Conservation (phyloP, 2,797 vertebrate genomes). For the Sternotherus odoratus region DNA sequence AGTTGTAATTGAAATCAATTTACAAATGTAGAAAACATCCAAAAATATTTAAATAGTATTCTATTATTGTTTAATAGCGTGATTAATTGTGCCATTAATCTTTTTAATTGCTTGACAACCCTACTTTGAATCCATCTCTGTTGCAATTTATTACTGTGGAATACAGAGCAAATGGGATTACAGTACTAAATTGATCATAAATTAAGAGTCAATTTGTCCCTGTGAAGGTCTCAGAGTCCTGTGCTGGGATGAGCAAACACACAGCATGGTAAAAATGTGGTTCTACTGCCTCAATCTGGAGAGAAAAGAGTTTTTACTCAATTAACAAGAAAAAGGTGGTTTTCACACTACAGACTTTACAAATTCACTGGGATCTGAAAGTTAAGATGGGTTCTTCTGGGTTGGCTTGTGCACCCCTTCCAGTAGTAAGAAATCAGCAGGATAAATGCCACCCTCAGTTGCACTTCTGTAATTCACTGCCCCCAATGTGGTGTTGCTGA, state of each 20-base stretch:
- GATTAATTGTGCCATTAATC: too few species aligned
- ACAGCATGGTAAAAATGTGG: background rate
- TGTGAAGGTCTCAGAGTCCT: background rate
- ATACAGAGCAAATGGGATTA: background rate
- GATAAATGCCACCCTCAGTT: too few species aligned
- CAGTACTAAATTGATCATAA: background rate
- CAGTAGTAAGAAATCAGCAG: background rate
- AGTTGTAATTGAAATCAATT: too few species aligned
- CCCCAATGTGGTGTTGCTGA: too few species aligned
- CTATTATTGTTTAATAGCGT: too few species aligned
- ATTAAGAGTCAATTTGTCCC: background rate
- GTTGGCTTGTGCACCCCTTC: background rate
- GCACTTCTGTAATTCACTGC: too few species aligned
- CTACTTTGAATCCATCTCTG: background rate
- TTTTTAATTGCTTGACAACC: too few species aligned
- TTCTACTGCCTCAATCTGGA: background rate
- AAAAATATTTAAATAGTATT: too few species aligned
- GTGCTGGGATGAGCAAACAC: fast-evolving
- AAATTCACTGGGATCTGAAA: background rate
- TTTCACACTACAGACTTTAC: background rate
- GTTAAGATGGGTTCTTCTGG: background rate
- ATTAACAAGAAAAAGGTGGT: background rate
- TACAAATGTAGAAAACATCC: too few species aligned
- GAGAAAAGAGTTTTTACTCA: fast-evolving
- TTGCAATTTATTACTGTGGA: background rate